Evolutionary conservation across 2,888 invertebrate species (phyloP).

Genomic region (Lucinisca nassula): DNA sequence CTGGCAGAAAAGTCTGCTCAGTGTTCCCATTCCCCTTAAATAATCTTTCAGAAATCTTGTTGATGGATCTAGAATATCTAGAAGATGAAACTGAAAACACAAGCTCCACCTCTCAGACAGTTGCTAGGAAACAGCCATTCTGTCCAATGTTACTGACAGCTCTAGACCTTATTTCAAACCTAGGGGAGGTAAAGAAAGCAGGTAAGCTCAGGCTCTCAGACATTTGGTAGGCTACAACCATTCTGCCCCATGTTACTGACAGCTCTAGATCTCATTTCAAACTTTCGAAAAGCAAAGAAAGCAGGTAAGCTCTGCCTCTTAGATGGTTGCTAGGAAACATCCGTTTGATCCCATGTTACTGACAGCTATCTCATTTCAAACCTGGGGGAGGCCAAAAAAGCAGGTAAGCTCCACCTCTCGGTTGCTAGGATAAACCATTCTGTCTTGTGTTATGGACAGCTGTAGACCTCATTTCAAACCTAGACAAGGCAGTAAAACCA

Average conservation of each 20-base stretch:
- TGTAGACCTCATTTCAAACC: too few species aligned
- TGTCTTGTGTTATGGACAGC: too few species aligned
- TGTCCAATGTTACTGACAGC: slow-evolving; percentile 76
- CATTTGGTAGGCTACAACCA: slow-evolving; percentile 34
- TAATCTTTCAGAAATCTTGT: slow-evolving; percentile 23
- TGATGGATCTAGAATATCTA: slow-evolving; percentile 23
- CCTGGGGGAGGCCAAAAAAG: too few species aligned
- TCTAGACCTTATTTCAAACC: slow-evolving; percentile 50
- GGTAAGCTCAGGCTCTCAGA: neutral
- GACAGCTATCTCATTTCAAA: slow-evolving; percentile 58
- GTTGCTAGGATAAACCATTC: slow-evolving; percentile 57
- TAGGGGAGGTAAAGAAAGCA: too few species aligned
- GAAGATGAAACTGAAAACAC: slow-evolving; percentile 4
- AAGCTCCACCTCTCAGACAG: neutral
- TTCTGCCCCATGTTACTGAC: slow-evolving; percentile 76
- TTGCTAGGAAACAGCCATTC: slow-evolving; percentile 60
- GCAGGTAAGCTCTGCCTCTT: neutral
- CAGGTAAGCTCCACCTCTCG: neutral
- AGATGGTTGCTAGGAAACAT: neutral
- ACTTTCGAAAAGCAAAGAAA: too few species aligned
- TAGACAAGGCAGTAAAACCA: too few species aligned
- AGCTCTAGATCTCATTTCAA: slow-evolving; percentile 61
- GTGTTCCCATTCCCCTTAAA: neutral
- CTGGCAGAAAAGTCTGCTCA: too few species aligned
- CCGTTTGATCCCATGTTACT: slow-evolving; percentile 77